Evolutionary conservation across 2,888 invertebrate genomes (phyloP), one percentile per base, ranked within the genome.

Genomic region (Arrhopalites spinosus): DNA sequence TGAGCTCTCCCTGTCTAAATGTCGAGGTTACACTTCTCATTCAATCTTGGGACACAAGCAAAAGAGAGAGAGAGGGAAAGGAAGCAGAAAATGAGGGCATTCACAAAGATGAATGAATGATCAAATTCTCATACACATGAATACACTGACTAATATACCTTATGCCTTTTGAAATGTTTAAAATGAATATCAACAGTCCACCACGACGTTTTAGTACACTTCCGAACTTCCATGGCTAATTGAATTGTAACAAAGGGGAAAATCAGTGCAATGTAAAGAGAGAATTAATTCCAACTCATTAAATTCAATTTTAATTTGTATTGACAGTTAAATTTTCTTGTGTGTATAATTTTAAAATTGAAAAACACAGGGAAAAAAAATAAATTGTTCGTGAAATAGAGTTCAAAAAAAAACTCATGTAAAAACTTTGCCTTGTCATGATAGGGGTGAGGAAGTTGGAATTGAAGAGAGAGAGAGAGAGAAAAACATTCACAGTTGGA

Each of bases 101-200:
- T 68, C 74, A 74, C 50, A 74, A 74, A 68, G 59, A 74, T 74
- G 68, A 74, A 74, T 74, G 74, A 74, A 53, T n/a, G 53, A 13
- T 59, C 25, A 11, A 56, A 2, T 66, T 66, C 36, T 11, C 64
- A 29, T 17, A 30, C n/a, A 45, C 47, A 47, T 20, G 27, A 13
- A 50, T 69, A 8, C 69, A 69, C 27, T 29, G 20, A 23, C 25
- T 47, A 17, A 20, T 27, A n/a, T 56, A 13, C n/a, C n/a, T n/a
- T 23, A 20, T 7, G 11, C n/a, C n/a, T 56, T 56, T n/a, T 56
- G 45, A 11, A 15, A 7, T 15, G 7, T 15, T 45, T 11, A 7
- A 45, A 45, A 11, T 45, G 7, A 11, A 45, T 23, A 56, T 2
- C 23, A 8, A n/a, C 23, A 1, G 2, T 56, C 2, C 53, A n/a